Conservation (phyloP, 2,888 invertebrate species). For the Linyphia triangularis region DNA sequence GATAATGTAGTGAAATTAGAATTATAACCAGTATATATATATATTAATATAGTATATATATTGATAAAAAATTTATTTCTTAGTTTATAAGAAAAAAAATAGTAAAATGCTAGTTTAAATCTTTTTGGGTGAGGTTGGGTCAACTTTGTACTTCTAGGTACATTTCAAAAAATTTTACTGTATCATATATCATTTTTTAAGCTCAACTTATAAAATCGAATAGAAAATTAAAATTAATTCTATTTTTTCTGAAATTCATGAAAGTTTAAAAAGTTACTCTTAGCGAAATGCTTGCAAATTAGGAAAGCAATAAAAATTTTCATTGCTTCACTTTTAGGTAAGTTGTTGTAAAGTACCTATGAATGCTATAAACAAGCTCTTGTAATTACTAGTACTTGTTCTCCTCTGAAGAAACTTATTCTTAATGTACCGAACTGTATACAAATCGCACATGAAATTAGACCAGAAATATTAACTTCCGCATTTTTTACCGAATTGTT, state of each 20-base stretch:
- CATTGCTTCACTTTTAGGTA: background rate
- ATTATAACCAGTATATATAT: too few species aligned
- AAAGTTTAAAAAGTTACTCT: background rate
- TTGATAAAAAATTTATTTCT: too few species aligned
- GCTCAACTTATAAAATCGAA: background rate
- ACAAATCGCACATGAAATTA: background rate
- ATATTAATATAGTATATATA: too few species aligned
- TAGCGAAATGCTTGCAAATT: background rate
- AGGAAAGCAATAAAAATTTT: background rate
- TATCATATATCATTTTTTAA: background rate
- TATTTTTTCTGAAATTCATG: background rate
- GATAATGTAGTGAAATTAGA: too few species aligned
- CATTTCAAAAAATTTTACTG: background rate
- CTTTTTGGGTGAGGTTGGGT: too few species aligned
- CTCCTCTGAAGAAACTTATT: background rate
- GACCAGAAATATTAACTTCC: background rate
- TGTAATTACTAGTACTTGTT: conserved; percentile 1
- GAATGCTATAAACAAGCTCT: conserved; percentile 16
- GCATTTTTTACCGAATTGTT: background rate
- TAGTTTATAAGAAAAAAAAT: too few species aligned
- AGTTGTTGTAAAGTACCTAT: conserved; percentile 10
- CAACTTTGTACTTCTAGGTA: background rate
- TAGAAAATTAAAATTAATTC: background rate
- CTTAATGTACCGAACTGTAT: background rate
- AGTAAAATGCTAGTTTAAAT: too few species aligned